Evolutionary conservation across 2,797 vertebrate species (phyloP), one percentile per base, ranked within the genome.

Genomic region (Gorsachius magnificus): DNA sequence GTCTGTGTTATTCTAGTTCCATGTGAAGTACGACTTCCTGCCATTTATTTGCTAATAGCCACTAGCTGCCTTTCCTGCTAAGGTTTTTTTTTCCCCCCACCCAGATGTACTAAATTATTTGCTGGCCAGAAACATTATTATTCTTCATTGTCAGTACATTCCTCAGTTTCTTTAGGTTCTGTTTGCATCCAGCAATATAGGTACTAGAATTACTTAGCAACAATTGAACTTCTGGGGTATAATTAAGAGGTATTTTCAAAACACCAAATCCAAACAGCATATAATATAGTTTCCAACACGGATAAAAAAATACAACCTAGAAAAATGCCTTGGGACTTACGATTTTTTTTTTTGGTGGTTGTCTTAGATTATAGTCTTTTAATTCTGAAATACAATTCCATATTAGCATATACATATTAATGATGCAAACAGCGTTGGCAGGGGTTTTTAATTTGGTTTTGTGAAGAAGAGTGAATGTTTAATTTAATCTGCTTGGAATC

Each of bases 11-110:
- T 43, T 90, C 83, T 43, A 64, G 64, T 69, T 76, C 56, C 38
- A 91, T 89, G 43, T 90, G 89, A 95, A 96, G 85, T 76, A 95
- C 71, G 87, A 89, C 89, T 96, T 96, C 95, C 95, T 97, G 94
- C 53, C 89, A 75, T 83, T 94, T 87, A 70, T 31, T 93, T 93
- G 81, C 83, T 93, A 66, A 87, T 46, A 53, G 77, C 38, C 5
- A 80, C 57, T 74, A 29, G 63, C 69, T 91, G 89, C 75, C 56
- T 93, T 81, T 43, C 19, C n/a, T 12, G 43, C 38, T 0, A 9
- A 77, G 80, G 14, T 14, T 85, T 91, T 77, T 64, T 57, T 81
- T 33, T 11, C 46, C 46, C 20, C 13, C 28, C 28, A 22, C 43
- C 65, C 17, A 53, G 72, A 71, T 3, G 22, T 51, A 29, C 53